Percentiles rank a stretch among this genome's conserved stretches.
Evolutionary conservation across 2,888 invertebrate species (phyloP).

Genomic region (Epinotia brunnichana): DNA sequence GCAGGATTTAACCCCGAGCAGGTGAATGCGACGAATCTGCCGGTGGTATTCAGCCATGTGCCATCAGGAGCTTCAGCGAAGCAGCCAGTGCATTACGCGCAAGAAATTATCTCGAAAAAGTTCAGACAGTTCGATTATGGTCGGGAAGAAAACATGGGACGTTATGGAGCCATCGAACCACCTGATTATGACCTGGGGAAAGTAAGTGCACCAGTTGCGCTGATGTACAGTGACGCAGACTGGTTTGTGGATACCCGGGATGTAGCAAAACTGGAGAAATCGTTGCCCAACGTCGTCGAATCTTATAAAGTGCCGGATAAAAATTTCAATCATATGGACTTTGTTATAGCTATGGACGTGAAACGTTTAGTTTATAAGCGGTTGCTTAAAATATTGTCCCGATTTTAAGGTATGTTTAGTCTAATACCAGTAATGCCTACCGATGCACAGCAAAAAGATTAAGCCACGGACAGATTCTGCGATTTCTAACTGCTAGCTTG

Average conservation of each 20-base stretch:
- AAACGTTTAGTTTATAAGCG: constrained; percentile 55
- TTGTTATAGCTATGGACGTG: constrained; percentile 66
- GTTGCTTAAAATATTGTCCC: constrained; percentile 40
- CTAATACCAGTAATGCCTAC: not conserved
- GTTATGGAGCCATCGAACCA: constrained; percentile 61
- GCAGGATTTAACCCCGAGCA: constrained; percentile 83
- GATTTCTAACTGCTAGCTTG: too few relatives aligned
- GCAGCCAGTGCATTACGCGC: constrained; percentile 82
- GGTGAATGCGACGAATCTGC: constrained; percentile 83
- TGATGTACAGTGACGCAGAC: constrained; percentile 82
- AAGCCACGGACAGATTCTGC: too few relatives aligned
- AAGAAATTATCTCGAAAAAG: constrained; percentile 66
- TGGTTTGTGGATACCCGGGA: constrained; percentile 85
- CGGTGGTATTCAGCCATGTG: constrained; percentile 79
- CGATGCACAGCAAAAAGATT: too few relatives aligned
- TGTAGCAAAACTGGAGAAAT: constrained; percentile 78
- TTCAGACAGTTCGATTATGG: constrained; percentile 69
- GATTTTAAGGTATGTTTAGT: constrained; percentile 9
- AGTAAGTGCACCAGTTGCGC: constrained; percentile 62
- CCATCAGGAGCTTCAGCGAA: constrained; percentile 83
- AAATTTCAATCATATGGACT: constrained; percentile 73
- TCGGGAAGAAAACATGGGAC: constrained; percentile 54
- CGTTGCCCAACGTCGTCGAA: constrained; percentile 81
- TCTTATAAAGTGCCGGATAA: constrained; percentile 82
- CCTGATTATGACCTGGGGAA: constrained; percentile 63